These are phyloP conservation scores for Microtus ochrogaster DNA, from an alignment of 2,113 vertebrate species.

Conservation along the genomic window DNA sequence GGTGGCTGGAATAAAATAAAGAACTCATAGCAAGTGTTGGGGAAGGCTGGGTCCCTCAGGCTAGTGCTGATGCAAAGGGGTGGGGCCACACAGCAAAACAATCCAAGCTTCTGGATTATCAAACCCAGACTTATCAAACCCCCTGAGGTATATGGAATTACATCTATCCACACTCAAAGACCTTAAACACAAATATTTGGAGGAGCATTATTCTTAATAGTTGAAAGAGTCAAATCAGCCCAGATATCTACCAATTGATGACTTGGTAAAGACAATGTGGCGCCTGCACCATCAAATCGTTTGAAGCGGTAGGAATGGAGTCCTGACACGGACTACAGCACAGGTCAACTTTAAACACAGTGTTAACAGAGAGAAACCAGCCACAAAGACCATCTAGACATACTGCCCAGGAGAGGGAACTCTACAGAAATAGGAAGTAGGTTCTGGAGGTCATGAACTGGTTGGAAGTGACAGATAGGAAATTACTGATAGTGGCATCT, in stretches of 20 bases:
- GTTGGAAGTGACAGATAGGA: background rate
- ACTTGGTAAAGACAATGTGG: background rate
- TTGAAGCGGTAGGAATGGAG: background rate
- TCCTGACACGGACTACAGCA: rapidly evolving
- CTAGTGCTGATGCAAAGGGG: background rate
- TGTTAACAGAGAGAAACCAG: background rate
- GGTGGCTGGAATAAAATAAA: background rate
- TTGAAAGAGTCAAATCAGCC: background rate
- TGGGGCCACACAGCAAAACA: background rate
- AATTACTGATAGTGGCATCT: background rate
- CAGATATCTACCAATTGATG: background rate
- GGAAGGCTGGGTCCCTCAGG: too few species aligned
- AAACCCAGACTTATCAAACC: background rate
- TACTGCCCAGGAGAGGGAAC: background rate
- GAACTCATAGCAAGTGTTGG: background rate
- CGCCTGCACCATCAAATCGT: background rate
- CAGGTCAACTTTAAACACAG: background rate
- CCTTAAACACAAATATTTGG: too few species aligned
- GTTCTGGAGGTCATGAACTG: background rate
- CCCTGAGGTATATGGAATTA: background rate
- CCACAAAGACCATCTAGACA: background rate
- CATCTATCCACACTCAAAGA: background rate
- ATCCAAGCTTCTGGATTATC: background rate
- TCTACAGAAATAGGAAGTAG: background rate
- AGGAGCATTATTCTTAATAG: background rate